These are phyloP conservation scores for Heliconius himera DNA, from an alignment of 1,140 invertebrate species.

Conservation along the genomic window DNA sequence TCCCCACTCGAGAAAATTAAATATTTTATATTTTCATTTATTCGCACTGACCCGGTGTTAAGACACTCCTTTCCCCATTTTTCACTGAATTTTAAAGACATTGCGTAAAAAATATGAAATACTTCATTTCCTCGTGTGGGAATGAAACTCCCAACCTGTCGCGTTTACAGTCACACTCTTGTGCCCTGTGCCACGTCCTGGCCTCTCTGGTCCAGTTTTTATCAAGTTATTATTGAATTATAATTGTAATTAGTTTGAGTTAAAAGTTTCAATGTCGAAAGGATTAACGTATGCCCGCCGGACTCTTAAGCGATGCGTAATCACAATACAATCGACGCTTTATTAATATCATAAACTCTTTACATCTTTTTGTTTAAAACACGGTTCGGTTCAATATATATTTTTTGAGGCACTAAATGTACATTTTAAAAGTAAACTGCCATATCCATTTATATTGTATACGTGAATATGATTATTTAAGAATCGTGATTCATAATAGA, in stretches of 20 bases:
- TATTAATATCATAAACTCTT: neutral
- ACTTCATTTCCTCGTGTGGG: no score
- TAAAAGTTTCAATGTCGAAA: conserved; percentile 29
- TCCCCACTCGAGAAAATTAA: no score
- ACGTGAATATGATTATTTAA: neutral
- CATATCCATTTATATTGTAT: neutral
- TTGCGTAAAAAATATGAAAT: no score
- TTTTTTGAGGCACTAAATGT: neutral
- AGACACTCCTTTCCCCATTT: no score
- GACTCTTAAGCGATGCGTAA: conserved; percentile 21
- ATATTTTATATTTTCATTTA: no score
- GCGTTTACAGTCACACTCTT: no score
- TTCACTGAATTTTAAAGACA: no score
- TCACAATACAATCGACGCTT: conserved; percentile 32
- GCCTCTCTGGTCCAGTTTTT: no score
- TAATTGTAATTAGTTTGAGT: neutral
- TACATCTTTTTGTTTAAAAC: neutral
- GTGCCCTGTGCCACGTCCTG: no score
- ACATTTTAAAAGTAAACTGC: neutral
- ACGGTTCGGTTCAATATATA: neutral
- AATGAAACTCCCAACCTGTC: no score
- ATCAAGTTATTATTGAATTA: no score
- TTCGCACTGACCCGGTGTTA: no score
- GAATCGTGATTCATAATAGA: neutral
- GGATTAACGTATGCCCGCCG: conserved; percentile 21